A percentile compares a stretch with the other conserved stretches of the same genome.
Evolutionary conservation across 1,140 invertebrate genomes (phyloP).

Genomic region (Nylanderia fulva): DNA sequence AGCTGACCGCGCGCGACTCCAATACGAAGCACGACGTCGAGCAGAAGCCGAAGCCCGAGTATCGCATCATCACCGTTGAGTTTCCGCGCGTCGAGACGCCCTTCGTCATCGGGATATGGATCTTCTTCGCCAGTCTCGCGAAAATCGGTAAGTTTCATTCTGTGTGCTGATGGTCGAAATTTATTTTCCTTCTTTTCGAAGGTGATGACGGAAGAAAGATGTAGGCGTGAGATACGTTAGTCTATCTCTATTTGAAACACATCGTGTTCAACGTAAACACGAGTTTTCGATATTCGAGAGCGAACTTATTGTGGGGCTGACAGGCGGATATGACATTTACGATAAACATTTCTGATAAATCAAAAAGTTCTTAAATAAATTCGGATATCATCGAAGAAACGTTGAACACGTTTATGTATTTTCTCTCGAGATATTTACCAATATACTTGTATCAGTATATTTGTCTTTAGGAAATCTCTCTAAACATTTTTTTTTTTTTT

Average conservation of each 20-base stretch:
- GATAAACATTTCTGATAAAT: slow-evolving; percentile 6
- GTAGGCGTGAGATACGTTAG: neutral
- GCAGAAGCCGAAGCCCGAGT: slow-evolving; percentile 78
- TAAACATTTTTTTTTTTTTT: no score
- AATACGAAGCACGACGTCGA: neutral
- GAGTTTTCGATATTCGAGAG: neutral
- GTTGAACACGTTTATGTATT: neutral
- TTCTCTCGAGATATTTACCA: neutral
- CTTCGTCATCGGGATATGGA: slow-evolving; percentile 97
- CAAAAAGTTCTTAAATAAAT: neutral
- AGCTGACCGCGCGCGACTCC: slow-evolving; percentile 61
- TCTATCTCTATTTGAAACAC: neutral
- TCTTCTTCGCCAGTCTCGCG: slow-evolving; percentile 96
- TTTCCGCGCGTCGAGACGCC: slow-evolving; percentile 96
- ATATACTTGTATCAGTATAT: neutral
- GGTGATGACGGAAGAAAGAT: no score
- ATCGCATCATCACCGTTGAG: slow-evolving; percentile 93
- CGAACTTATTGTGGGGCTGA: neutral
- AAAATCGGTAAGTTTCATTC: slow-evolving; percentile 94
- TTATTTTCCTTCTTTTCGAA: neutral
- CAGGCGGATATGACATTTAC: neutral
- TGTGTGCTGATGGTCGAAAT: no score
- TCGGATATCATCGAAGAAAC: neutral
- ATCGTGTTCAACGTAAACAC: slow-evolving; percentile 4
- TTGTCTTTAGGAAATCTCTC: neutral